Evolutionary conservation across 2,797 vertebrate species (phyloP), one percentile per base, ranked within the genome.

Genomic region (Rachycentron canadum): DNA sequence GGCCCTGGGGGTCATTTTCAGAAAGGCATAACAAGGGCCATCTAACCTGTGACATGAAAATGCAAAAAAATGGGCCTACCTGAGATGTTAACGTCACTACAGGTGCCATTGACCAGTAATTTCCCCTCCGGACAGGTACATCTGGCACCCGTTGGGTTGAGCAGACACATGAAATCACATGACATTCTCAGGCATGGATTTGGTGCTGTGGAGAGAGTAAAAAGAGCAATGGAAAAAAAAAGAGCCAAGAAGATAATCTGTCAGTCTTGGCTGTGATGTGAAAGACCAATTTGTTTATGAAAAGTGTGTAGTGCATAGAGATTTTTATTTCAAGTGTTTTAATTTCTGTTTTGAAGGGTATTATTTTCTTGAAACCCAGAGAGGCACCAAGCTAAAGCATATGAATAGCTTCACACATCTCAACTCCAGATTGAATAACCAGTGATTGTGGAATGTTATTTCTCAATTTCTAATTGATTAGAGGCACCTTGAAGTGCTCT

Each of bases 91-190:
- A 95, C 93, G 81, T 99, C 97, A 56, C 88, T 93, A 80, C 98
- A 99, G 47, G 96, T 97, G 76, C 96, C 96, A 68, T 99, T 99
- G 87, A 98, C 89, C 90, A 98, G 85, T 0, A 95, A 88, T 86
- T 99, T 98, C 71, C 98, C 98, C 93, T 99, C 98, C 52, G 97
- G 97, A 93, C 98, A 99, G 68, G 95, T 94, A 86, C 98, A 99
- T 2, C 96, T 95, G 79, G 97, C 97, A 34, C 98, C 98, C 66
- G 92, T 93, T 69, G 98, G 98, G 89, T 98, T 99, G 41, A 99
- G 96, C 77, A 99, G 94, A 92, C 98, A 99, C 93, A 99, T 97
- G 87, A 98, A 99, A 69, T 98, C 97, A 86, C 98, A 99, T 0
- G 89, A 94, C 93, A 97, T 95, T 70, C 95, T 95, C 86, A 96